These are phyloP conservation scores for Brachynemurus nebulosus DNA, from an alignment of 2,888 invertebrate species.

Conservation along the genomic window DNA sequence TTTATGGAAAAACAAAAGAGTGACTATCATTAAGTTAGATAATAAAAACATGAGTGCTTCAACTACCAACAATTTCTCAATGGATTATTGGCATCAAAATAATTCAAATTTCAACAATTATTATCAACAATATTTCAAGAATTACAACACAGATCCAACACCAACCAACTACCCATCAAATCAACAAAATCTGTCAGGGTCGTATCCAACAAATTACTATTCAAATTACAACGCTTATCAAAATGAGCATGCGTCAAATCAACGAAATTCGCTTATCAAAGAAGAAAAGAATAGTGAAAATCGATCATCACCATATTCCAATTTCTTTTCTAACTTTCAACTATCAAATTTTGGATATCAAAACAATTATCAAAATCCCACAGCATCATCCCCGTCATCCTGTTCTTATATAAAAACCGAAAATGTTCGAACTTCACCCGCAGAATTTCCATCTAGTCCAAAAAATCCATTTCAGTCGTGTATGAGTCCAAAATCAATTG, in stretches of 20 bases:
- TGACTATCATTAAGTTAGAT: no score
- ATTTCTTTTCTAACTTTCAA: no score
- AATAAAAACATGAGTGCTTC: constrained; percentile 26
- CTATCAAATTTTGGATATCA: no score
- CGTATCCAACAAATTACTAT: no score
- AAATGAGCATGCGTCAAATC: no score
- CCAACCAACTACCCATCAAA: no score
- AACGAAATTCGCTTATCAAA: no score
- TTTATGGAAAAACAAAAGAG: no score
- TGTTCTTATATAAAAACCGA: no score
- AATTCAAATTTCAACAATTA: constrained; percentile 10
- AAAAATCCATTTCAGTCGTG: neutral
- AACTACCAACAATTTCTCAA: constrained; percentile 22
- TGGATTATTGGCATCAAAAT: constrained; percentile 26
- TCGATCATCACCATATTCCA: neutral
- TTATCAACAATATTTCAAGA: constrained; percentile 15
- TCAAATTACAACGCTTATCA: no score
- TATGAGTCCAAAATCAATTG: neutral
- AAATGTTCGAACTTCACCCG: neutral
- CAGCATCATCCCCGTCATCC: neutral
- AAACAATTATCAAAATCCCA: neutral
- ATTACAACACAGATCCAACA: neutral
- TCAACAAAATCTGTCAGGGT: no score
- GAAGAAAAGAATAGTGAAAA: neutral
- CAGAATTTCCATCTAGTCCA: no score